Base-by-base conservation (phyloP, 2,113 vertebrate genomes). In the Dinomys branickii region DNA sequence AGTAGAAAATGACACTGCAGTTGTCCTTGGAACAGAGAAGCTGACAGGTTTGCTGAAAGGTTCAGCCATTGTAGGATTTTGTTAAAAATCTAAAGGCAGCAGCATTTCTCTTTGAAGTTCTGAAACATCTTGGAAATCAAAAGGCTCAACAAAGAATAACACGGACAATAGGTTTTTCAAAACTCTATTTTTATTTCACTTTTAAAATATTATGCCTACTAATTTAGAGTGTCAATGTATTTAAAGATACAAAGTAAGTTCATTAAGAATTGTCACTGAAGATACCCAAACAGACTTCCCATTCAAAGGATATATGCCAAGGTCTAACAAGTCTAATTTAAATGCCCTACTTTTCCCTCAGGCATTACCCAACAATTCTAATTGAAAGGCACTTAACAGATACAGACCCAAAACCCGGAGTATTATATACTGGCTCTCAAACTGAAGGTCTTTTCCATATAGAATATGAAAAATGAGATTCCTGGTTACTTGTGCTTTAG, bases 51-150 rank as follows among this genome's bases (percentile, higher is more conserved):
- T 78, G 88, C 94, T 95, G 78, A 95, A 96, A 94, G 87, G 69
- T 90, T 95, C 86, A 85, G 85, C 84, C 92, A 91, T 86, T 96
- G 87, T 90, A 80, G 71, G 88, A 56, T 94, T 97, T 85, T 97
- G 73, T 96, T 94, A 93, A 96, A 96, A 97, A 88, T 92, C 93
- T 85, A 94, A 94, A 94, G 88, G 94, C 94, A 92, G 54, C 59
- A 78, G 67, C 85, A 67, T 86, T 97, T 95, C 44, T 50, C 85
- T 97, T 96, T 95, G 92, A 97, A 96, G 91, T 97, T 94, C 97
- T 97, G 41, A 97, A 96, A 92, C 54, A 95, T 90, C 94, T 96
- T 94, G 61, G 80, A 93, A 95, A 97, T 97, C 81, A 92, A 92
- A 96, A 50, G 88, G 71, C 85, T 97, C 85, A 92, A 90, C 77